Percentiles rank a stretch among this genome's conserved stretches.
These are phyloP conservation scores for Lordiphosa collinella DNA, from an alignment of 1,140 invertebrate species.

Conservation along the genomic window DNA sequence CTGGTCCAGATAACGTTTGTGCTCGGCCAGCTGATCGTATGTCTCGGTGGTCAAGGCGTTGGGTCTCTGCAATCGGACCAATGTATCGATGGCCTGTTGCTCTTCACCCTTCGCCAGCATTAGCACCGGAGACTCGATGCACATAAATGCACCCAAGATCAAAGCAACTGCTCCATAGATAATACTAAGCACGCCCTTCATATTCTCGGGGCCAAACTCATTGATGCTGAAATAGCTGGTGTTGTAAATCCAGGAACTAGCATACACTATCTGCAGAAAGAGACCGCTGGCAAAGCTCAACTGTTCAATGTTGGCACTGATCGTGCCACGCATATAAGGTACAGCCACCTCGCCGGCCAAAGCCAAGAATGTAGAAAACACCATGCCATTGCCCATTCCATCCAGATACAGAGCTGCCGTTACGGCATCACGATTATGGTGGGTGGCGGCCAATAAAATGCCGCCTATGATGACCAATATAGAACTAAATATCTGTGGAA, in stretches of 20 bases:
- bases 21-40: slow-evolving; percentile 47
- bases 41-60: slow-evolving; percentile 36
- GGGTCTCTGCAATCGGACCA: slow-evolving; percentile 49
- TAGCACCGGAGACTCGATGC: slow-evolving; percentile 51
- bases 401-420: slow-evolving; percentile 44
- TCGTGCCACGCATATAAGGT: slow-evolving; percentile 24
- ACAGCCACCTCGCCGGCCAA: slow-evolving; percentile 41
- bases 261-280: slow-evolving; percentile 36
- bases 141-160: slow-evolving; percentile 9
- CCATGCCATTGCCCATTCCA: slow-evolving; percentile 52
- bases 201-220: slow-evolving; percentile 24
- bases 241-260: slow-evolving; percentile 10
- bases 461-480: slow-evolving; percentile 19
- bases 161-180: slow-evolving; percentile 31
- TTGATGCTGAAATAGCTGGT: background rate
- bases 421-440: background rate
- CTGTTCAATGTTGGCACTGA: slow-evolving; percentile 25
- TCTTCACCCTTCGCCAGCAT: slow-evolving; percentile 47
- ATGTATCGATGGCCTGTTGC: slow-evolving; percentile 32
- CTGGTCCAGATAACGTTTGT: slow-evolving; percentile 45
- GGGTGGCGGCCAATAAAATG: slow-evolving; percentile 20
- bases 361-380: slow-evolving; percentile 49
- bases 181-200: slow-evolving; percentile 38
- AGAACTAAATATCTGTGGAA: slow-evolving; percentile 7
- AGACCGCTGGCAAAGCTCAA: slow-evolving; percentile 15